Base-by-base conservation (phyloP, 2,888 invertebrate genomes). In the Cyaniris semiargus region DNA sequence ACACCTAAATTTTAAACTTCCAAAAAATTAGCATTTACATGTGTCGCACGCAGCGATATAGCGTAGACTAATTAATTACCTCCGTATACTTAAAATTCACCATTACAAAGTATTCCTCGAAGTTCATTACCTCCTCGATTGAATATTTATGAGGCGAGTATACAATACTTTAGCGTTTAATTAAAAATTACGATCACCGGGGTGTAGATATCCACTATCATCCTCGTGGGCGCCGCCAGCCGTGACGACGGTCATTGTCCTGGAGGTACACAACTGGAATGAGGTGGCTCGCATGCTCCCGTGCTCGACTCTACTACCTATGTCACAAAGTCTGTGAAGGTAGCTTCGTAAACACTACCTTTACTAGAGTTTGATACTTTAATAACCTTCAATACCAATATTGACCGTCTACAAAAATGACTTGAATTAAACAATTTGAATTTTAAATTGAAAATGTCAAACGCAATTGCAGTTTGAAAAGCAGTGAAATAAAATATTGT, bases 161-260 rank as follows among this genome's bases (percentile, higher is more conserved):
- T 74, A 74, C 74, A 74, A 74, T 74, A 8, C 48, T 74, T 74
- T 27, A 27, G 48, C 18, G 27, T 53, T 74, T 74, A 74, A 74
- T 48, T 27, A 53, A 53, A 48, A 74, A n/a, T 72, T 74, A 74
- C 74, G 48, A 48, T 72, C 44, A 72, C 72, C 44, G 38, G 72
- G 44, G 44, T 21, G 18, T 74, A 74, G 23, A 71, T 76, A 53
- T 75, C 78, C 75, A 70, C 78, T 79, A 81, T 83, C 81, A 79
- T 83, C 83, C 82, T 83, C 82, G 81, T 81, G 80, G 83, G 77
- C 79, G 78, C 85, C 82, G 58, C 84, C 81, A 84, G 86, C 83
- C 86, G 83, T 81, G 82, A 85, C 87, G 82, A 85, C 87, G 87
- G 85, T 84, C 88, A 83, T 84, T 83, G 86, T 84, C 84, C 87